These are phyloP conservation scores for Drosophila mulleri DNA, from an alignment of 2,888 invertebrate genomes.

Conservation along the genomic window DNA sequence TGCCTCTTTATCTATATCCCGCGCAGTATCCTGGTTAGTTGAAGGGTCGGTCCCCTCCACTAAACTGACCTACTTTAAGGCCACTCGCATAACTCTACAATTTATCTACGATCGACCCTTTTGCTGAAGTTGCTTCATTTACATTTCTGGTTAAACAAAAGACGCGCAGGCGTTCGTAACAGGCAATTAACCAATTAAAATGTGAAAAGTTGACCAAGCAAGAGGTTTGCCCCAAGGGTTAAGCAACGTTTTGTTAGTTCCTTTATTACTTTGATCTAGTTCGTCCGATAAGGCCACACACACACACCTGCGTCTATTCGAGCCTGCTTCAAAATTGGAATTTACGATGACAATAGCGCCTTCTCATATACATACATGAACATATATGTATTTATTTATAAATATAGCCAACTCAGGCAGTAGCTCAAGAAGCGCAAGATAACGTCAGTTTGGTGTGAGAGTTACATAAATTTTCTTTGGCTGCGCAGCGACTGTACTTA, in stretches of 20 bases:
- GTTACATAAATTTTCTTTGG: conserved; percentile 53
- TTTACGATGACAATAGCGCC: conserved; percentile 53
- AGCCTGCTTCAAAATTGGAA: conserved; percentile 57
- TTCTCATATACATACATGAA: neutral
- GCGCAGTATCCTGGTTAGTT: neutral
- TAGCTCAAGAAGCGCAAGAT: conserved; percentile 46
- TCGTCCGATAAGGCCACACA: conserved; percentile 50
- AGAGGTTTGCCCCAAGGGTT: conserved; percentile 43
- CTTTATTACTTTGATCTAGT: conserved; percentile 30
- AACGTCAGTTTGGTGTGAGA: conserved; percentile 60
- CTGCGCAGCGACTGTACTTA: conserved; percentile 38
- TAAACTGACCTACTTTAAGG: conserved; percentile 17
- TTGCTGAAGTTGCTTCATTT: conserved; percentile 40
- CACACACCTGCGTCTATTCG: conserved; percentile 51
- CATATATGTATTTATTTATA: neutral
- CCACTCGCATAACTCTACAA: neutral
- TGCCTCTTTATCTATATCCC: too few species aligned
- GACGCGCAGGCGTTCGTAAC: conserved; percentile 41
- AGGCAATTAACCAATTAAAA: conserved; percentile 79
- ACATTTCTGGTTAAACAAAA: conserved; percentile 55
- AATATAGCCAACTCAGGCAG: conserved; percentile 31
- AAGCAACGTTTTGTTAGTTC: conserved; percentile 51
- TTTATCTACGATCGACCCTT: conserved; percentile 27
- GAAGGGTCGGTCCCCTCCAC: neutral
- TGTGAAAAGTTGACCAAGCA: conserved; percentile 52